Conservation (phyloP, 1,140 invertebrate genomes). For the Pseudomyrmex flavicornis region DNA sequence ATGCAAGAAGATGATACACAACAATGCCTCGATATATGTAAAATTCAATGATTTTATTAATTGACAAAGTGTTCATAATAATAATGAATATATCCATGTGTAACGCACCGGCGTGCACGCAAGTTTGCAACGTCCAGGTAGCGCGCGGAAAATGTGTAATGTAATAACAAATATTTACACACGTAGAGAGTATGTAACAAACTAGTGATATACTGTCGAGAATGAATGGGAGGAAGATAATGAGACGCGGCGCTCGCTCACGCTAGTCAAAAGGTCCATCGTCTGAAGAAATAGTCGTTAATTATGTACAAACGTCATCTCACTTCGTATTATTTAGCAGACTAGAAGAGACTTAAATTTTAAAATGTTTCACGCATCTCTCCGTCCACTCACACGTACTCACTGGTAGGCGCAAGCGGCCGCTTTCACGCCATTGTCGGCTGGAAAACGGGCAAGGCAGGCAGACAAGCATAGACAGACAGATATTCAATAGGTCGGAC, state of each 20-base stretch:
- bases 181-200: slow-evolving; percentile 83
- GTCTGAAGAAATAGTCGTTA: slow-evolving; percentile 17
- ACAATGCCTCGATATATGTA: slow-evolving; percentile 69
- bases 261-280: slow-evolving; percentile 27
- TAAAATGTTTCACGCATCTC: slow-evolving; percentile 40
- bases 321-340: slow-evolving; percentile 51
- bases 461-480: slow-evolving; percentile 73
- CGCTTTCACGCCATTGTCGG: slow-evolving; percentile 29
- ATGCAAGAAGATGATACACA: slow-evolving; percentile 41
- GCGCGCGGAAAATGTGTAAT: slow-evolving; percentile 69
- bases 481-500: slow-evolving; percentile 65
- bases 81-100: slow-evolving; percentile 84
- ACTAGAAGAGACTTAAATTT: slow-evolving; percentile 65
- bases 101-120: slow-evolving; percentile 60
- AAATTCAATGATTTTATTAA: slow-evolving; percentile 85
- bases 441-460: slow-evolving; percentile 66
- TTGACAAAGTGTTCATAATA: slow-evolving; percentile 86
- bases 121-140: slow-evolving; percentile 63
- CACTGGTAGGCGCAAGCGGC: slow-evolving; percentile 45
- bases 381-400: slow-evolving; percentile 30
- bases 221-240: slow-evolving; percentile 73
- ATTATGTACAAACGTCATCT: slow-evolving; percentile 67
- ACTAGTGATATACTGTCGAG: slow-evolving; percentile 83
- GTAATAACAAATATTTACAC: slow-evolving; percentile 84
- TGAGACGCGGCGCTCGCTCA: slow-evolving; percentile 33